Evolutionary conservation across 2,888 invertebrate species (phyloP).

Genomic region (Macrosiphum euphorbiae): DNA sequence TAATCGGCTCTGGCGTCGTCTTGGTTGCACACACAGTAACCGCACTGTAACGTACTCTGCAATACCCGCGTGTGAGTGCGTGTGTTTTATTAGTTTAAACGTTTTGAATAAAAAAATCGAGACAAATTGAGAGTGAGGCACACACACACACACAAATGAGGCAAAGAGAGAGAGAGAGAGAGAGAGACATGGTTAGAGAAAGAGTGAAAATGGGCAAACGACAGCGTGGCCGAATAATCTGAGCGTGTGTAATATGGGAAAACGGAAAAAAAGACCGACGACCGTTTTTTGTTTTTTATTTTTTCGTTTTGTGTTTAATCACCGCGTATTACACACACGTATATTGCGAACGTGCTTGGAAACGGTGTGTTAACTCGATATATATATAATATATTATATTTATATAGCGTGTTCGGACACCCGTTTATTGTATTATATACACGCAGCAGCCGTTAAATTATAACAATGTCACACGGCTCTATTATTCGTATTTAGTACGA

Average conservation of each 20-base stretch:
- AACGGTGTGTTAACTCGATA: background rate
- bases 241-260: background rate
- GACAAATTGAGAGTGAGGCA: background rate
- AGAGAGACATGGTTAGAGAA: too few species aligned
- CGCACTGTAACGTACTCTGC: background rate
- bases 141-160: background rate
- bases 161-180: background rate
- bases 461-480: background rate
- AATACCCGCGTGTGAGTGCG: background rate
- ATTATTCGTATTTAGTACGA: background rate
- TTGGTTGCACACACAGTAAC: background rate
- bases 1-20: background rate
- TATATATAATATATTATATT: constrained; percentile 5
- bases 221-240: background rate
- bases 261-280: background rate
- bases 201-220: background rate
- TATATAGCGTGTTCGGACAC: background rate
- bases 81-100: background rate
- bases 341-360: background rate
- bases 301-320: constrained; percentile 35
- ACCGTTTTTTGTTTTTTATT: background rate
- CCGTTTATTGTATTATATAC: background rate
- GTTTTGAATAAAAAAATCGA: constrained; percentile 10
- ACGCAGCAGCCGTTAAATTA: background rate
- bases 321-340: background rate